Conservation (phyloP, 2,113 vertebrate genomes). For the Apeltes quadracus region DNA sequence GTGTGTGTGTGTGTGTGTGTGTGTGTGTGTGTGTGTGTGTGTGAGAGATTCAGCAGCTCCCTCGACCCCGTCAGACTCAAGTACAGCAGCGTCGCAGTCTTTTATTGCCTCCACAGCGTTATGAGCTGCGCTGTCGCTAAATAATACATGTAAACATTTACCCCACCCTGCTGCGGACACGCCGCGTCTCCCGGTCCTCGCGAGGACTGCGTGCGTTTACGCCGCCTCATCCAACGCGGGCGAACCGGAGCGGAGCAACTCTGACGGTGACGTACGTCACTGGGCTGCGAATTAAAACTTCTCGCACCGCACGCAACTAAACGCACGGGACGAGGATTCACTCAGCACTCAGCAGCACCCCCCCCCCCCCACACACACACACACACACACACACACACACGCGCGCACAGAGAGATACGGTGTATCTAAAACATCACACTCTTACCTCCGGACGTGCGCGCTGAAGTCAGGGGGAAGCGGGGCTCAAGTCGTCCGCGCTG, state of each 20-base stretch:
- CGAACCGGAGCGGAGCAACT: too few relatives aligned
- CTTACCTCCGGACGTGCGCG: slow-evolving; percentile 65
- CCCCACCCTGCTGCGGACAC: slow-evolving; percentile 41
- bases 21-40: background rate
- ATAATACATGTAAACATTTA: slow-evolving; percentile 61
- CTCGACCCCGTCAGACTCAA: slow-evolving; percentile 43
- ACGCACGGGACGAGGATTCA: too few relatives aligned
- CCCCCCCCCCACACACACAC: slow-evolving; percentile 13
- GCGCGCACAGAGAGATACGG: background rate
- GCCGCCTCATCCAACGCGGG: too few relatives aligned
- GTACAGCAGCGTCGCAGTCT: slow-evolving; percentile 46
- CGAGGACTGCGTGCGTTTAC: too few relatives aligned
- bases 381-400: slow-evolving; percentile 1
- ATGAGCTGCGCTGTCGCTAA: slow-evolving; percentile 47
- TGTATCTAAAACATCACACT: slow-evolving; percentile 23
- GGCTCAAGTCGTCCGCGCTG: slow-evolving; percentile 14
- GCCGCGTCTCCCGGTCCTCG: background rate
- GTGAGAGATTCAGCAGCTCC: slow-evolving; percentile 71
- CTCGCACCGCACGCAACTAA: slow-evolving; percentile 1
- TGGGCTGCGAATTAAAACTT: slow-evolving; percentile 41
- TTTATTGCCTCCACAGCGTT: slow-evolving; percentile 41
- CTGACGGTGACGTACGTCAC: slow-evolving; percentile 29
- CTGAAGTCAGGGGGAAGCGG: slow-evolving; percentile 46
- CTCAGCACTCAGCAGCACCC: too few relatives aligned
- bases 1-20: slow-evolving; percentile 2